phyloP scores from a whole-genome alignment of 1,140 invertebrate species.

The Pseudobourletiella spinata region DNA sequence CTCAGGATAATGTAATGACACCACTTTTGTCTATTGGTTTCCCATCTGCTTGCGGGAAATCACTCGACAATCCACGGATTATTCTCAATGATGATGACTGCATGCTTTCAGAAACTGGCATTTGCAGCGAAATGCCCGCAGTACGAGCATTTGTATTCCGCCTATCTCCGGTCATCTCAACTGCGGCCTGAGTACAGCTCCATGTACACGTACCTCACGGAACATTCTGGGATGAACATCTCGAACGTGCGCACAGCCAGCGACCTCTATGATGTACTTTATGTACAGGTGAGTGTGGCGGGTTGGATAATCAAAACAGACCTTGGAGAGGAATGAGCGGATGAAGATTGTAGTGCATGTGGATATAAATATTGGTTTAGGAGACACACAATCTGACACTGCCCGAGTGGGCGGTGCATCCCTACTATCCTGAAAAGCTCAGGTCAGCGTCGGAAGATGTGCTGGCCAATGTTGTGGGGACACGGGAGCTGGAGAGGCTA shows the following conservation, averaged over 20 bases:
- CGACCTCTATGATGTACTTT: conserved; percentile 14
- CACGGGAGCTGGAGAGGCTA: conserved; percentile 45
- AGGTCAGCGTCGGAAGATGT: neutral
- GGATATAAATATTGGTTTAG: no score
- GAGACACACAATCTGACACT: conserved; percentile 55
- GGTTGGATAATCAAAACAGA: no score
- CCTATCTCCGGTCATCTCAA: neutral
- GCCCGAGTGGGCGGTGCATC: conserved; percentile 61
- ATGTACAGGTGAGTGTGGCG: conserved; percentile 11
- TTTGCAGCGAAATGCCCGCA: neutral
- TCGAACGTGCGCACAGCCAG: neutral
- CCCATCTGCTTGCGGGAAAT: no score
- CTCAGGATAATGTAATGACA: conserved; percentile 53
- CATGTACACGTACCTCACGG: conserved; percentile 2
- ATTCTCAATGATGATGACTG: no score
- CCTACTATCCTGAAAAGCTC: conserved; percentile 10
- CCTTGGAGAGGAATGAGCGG: no score
- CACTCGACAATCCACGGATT: no score
- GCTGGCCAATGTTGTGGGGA: conserved; percentile 40
- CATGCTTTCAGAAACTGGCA: neutral
- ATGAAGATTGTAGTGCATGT: no score
- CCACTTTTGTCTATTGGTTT: no score
- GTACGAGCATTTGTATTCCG: neutral
- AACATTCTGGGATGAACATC: neutral
- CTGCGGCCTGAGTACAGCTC: neutral